A percentile compares a stretch with the other conserved stretches of the same genome.
These are phyloP conservation scores for Linnaemya vulpina DNA, from an alignment of 2,888 invertebrate species.

Conservation along the genomic window DNA sequence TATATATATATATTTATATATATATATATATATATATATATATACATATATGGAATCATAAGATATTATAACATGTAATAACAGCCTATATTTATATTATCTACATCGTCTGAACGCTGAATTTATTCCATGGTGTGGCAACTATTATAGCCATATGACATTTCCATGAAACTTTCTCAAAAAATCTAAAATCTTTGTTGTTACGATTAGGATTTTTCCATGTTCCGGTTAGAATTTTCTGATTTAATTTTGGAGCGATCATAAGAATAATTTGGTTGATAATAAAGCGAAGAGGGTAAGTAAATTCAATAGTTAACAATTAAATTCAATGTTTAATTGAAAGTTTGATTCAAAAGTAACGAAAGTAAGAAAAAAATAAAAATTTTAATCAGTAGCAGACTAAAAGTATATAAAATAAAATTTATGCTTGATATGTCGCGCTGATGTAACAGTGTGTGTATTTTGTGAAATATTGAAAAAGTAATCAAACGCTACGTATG, in stretches of 20 bases:
- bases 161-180: conserved; percentile 32
- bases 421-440: conserved; percentile 29
- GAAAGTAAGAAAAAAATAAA: neutral
- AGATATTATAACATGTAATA: too few species aligned
- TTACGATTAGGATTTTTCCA: conserved; percentile 64
- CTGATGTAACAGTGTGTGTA: conserved; percentile 70
- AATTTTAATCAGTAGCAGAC: neutral
- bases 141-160: conserved; percentile 38
- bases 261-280: conserved; percentile 34
- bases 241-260: conserved; percentile 21
- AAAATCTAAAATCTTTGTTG: conserved; percentile 53
- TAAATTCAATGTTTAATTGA: neutral
- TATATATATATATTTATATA: too few species aligned
- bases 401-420: neutral
- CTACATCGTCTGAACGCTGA: too few species aligned
- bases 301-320: conserved; percentile 20
- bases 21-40: too few species aligned
- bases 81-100: too few species aligned
- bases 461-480: conserved; percentile 56
- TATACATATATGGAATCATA: too few species aligned
- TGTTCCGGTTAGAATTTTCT: conserved; percentile 55
- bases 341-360: conserved; percentile 8
- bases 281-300: conserved; percentile 62
- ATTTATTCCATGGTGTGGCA: conserved; percentile 10
- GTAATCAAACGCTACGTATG: neutral